phyloP scores from a whole-genome alignment of 2,797 vertebrate genomes.

The Liasis olivaceus region DNA sequence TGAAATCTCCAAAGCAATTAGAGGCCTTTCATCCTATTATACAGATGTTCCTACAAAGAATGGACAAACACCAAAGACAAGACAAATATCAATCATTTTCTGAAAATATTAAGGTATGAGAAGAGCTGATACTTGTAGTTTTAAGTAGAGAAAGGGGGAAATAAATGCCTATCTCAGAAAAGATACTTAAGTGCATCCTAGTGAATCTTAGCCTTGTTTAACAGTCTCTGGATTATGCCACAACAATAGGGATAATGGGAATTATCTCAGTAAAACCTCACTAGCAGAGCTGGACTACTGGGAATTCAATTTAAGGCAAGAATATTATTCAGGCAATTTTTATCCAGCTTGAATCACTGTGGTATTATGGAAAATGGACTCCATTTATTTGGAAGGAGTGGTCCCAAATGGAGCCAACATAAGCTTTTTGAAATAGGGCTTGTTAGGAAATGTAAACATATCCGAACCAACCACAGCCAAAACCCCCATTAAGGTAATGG shows the following conservation, averaged over 20 bases:
- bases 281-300: background rate
- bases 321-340: background rate
- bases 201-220: background rate
- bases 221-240: background rate
- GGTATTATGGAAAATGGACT: background rate
- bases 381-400: background rate
- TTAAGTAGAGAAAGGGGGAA: background rate
- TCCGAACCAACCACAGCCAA: background rate
- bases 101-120: background rate
- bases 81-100: background rate
- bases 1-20: background rate
- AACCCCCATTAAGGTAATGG: background rate
- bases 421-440: conserved; percentile 14
- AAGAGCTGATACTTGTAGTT: background rate
- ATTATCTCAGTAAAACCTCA: background rate
- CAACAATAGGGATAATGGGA: background rate
- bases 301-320: background rate
- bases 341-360: background rate
- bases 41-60: background rate
- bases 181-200: background rate
- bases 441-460: background rate
- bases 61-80: background rate
- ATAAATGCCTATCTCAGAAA: background rate
- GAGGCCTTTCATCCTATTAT: background rate
- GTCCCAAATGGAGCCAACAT: background rate